Evolutionary conservation across 2,888 invertebrate species (phyloP).

Genomic region (Terebella lapidaria): DNA sequence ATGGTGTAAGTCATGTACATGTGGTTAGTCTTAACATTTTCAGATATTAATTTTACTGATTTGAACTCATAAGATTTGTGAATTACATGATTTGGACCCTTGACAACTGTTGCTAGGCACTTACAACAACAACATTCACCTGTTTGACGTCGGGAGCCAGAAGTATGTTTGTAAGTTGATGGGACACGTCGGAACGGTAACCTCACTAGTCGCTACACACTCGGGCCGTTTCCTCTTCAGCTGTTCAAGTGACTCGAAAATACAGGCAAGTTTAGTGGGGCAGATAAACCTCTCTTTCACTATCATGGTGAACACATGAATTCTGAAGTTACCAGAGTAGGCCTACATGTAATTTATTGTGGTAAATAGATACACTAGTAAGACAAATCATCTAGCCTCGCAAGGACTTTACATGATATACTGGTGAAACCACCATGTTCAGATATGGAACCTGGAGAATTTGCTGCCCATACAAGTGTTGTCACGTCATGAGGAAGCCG

Average conservation of each 20-base stretch:
- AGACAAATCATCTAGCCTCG: too few species aligned
- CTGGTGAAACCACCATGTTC: too few species aligned
- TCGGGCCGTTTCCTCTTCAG: conserved; percentile 42
- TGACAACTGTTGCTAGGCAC: conserved; percentile 31
- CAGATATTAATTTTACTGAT: not conserved
- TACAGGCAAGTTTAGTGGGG: conserved; percentile 31
- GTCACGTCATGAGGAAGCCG: conserved; percentile 41
- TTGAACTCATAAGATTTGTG: not conserved
- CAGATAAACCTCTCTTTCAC: too few species aligned
- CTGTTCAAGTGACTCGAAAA: conserved; percentile 39
- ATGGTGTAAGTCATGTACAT: too few species aligned
- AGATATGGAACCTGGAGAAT: conserved; percentile 49
- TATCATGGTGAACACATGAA: too few species aligned
- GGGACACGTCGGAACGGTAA: conserved; percentile 43
- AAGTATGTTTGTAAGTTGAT: conserved; percentile 33
- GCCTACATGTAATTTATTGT: too few species aligned
- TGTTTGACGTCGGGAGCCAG: conserved; percentile 33
- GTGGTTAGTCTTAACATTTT: too few species aligned
- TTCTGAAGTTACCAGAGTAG: too few species aligned
- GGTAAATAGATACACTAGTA: too few species aligned
- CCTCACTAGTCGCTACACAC: conserved; percentile 30
- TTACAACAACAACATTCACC: conserved; percentile 42
- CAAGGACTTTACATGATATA: too few species aligned
- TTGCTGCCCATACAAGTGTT: conserved; percentile 44
- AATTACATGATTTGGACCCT: not conserved